Conservation (phyloP, 37 sponge, comb jelly and placozoan species). For the Hormiphora californensis region DNA sequence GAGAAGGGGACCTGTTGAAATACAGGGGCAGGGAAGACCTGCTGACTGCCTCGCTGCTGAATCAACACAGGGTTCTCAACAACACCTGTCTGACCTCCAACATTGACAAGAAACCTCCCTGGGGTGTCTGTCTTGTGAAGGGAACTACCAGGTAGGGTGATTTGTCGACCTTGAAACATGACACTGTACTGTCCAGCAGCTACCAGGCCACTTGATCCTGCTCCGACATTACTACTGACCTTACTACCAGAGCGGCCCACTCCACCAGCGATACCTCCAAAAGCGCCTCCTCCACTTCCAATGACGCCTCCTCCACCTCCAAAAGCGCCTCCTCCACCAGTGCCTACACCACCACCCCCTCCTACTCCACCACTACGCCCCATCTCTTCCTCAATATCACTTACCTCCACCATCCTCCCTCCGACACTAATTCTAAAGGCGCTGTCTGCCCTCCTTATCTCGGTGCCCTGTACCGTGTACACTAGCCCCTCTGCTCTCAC, state of each 20-base stretch:
- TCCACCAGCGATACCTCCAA: background rate
- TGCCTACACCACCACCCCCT: background rate
- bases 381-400: conserved; percentile 8
- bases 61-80: background rate
- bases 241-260: background rate
- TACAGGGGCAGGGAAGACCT: too few species aligned
- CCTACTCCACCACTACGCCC: too few species aligned
- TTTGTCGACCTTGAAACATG: background rate
- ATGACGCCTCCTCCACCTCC: background rate
- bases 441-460: background rate
- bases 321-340: background rate
- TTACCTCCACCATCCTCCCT: background rate
- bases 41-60: too few species aligned
- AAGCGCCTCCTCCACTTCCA: background rate
- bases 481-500: background rate
- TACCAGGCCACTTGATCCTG: background rate
- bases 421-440: background rate
- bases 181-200: background rate
- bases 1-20: too few species aligned
- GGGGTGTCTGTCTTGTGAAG: background rate
- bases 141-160: background rate
- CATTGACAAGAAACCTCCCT: background rate
- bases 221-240: too few species aligned
- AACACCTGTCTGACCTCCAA: background rate
- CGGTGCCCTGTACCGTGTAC: background rate